These are phyloP conservation scores for Branchinecta sandiegonensis DNA, from an alignment of 2,888 invertebrate species.

Conservation along the genomic window DNA sequence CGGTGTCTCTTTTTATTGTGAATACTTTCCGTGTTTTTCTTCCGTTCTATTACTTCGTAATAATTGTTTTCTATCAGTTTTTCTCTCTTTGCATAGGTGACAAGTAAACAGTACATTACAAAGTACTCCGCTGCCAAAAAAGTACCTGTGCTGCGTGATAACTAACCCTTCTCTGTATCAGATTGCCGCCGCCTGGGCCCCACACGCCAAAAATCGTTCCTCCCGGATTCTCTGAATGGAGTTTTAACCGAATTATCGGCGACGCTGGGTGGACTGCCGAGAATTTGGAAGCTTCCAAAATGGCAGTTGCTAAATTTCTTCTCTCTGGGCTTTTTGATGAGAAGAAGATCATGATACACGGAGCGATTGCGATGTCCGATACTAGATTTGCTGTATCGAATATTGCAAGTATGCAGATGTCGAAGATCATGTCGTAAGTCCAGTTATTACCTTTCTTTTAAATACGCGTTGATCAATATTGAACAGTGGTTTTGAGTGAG, in stretches of 20 bases:
- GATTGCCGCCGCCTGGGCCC: slow-evolving; percentile 14
- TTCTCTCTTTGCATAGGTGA: too few relatives aligned
- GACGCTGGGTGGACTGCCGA: slow-evolving; percentile 56
- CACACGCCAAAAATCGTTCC: slow-evolving; percentile 39
- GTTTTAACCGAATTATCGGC: slow-evolving; percentile 57
- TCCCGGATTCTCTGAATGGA: slow-evolving; percentile 57
- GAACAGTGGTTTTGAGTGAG: not conserved
- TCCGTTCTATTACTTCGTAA: too few relatives aligned
- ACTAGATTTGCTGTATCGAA: slow-evolving; percentile 77
- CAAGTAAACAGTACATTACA: too few relatives aligned
- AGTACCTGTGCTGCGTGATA: too few relatives aligned
- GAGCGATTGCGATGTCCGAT: slow-evolving; percentile 74
- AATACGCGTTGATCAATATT: slow-evolving; percentile 20
- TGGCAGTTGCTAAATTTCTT: slow-evolving; percentile 66
- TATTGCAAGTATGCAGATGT: slow-evolving; percentile 67
- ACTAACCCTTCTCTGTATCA: not conserved
- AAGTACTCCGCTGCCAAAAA: too few relatives aligned
- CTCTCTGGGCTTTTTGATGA: slow-evolving; percentile 59
- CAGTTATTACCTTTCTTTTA: slow-evolving; percentile 24
- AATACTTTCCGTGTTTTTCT: too few relatives aligned
- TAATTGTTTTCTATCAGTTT: too few relatives aligned
- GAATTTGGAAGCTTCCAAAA: slow-evolving; percentile 63
- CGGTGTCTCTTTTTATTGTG: too few relatives aligned
- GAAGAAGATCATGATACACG: slow-evolving; percentile 54
- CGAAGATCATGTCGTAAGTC: slow-evolving; percentile 43